Base-by-base conservation (phyloP, 2,113 vertebrate species). In the Sitta europaea region DNA sequence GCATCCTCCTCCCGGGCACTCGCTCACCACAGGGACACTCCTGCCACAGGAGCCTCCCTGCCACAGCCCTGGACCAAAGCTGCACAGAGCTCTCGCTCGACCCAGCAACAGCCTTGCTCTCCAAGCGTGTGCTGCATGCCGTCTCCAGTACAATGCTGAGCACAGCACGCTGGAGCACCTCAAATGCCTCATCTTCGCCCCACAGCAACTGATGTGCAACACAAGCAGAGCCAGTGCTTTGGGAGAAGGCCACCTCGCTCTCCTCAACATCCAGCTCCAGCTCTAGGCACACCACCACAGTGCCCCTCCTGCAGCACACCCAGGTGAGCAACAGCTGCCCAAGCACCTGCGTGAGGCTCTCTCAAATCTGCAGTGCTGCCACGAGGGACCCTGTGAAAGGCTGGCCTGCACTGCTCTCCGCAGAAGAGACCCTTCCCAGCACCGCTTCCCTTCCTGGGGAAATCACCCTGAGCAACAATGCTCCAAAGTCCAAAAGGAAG, bases 291-390 rank as follows among this genome's bases (percentile, higher is more conserved):
- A 36, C 4, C 18, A 40, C n/a, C 2, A 53, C 5, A 61, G 19
- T 4, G 12, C 18, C 61, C 62, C 66, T 47, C 18, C 42, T 33
- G 47, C 51, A 24, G 36, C 50, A 40, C 71, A 43, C 5, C 2
- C 11, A 28, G 31, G 55, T 0, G 0, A 65, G 15, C 2, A 1
- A 6, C 17, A 8, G 59, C 45, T 3, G 2, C 50, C 35, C 11
- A 0, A 0, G 0, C 2, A 22, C 51, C 62, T 10, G 21, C 2
- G 0, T 0, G 0, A 24, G 33, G 53, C 71, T 43, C 82, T 29
- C 57, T 31, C 72, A 22, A 11, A 51, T 0, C 40, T 2, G 1
- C 47, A 35, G 20, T 1, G 36, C 31, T 3, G 7, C 45, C 22
- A 2, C 2, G 1, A 1, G 0, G 4, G n/a, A 29, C 3, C 2